Evolutionary conservation across 2,797 vertebrate species (phyloP).

Genomic region (Sebastes vulpes): DNA sequence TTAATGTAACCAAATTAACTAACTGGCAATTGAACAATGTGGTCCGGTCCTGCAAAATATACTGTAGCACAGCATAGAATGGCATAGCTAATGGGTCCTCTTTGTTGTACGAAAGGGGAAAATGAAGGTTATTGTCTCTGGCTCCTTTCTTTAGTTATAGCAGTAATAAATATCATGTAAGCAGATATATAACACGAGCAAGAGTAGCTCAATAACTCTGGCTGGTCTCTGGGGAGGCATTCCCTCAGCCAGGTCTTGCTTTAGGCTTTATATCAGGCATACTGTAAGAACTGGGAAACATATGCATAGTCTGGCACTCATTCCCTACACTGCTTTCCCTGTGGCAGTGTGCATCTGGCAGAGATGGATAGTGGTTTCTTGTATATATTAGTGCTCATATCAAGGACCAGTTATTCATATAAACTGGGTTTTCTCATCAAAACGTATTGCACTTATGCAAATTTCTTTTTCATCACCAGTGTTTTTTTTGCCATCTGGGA

Average conservation of each 20-base stretch:
- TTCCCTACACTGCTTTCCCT: background rate
- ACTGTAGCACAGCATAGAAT: constrained; percentile 14
- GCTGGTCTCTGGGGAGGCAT: constrained; percentile 29
- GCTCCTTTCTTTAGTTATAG: constrained; percentile 54
- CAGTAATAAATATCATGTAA: constrained; percentile 60
- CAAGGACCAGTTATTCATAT: background rate
- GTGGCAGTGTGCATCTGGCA: constrained; percentile 26
- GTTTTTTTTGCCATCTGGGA: background rate
- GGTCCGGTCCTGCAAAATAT: constrained; percentile 1
- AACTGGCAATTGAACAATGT: constrained; percentile 16
- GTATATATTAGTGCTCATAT: background rate
- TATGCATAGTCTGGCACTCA: constrained; percentile 38
- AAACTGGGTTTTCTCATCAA: background rate
- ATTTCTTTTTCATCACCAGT: background rate
- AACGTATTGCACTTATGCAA: background rate
- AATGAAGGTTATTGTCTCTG: constrained; percentile 52
- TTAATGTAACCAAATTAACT: constrained; percentile 25
- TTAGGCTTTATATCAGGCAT: constrained; percentile 29
- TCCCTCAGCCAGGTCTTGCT: constrained; percentile 33
- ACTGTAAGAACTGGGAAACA: constrained; percentile 4
- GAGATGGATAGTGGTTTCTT: constrained; percentile 12
- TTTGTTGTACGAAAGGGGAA: constrained; percentile 31
- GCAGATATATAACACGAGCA: constrained; percentile 57
- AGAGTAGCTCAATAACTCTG: constrained; percentile 52
- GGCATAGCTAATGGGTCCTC: constrained; percentile 39